Base-by-base conservation (phyloP, 2,888 invertebrate genomes). In the Dicroscelio sp. region DNA sequence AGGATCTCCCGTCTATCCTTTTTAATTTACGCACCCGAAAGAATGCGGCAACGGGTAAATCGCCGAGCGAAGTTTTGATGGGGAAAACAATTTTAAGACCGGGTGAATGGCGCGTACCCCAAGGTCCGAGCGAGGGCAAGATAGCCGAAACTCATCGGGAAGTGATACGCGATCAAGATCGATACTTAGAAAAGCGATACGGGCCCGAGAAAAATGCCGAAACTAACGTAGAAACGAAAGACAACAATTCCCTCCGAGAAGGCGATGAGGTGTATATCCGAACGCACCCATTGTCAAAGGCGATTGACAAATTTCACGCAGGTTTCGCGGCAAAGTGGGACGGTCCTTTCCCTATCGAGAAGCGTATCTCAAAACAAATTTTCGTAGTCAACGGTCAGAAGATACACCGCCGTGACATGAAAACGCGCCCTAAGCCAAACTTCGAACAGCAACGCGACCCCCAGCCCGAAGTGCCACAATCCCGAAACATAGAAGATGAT, bases 1-100 rank as follows among this genome's bases (percentile, higher is more conserved):
- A 20, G 2, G 25, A 75, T 0, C 12, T 69, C 5, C 69, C 38
- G 3, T 8, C 80, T 0, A 30, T 63, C 0, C n/a, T 73, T 1
- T 73, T 52, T n/a, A 73, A 73, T 30, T n/a, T 73, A 30, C 48
- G 73, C 2, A 30, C 4, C n/a, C 35, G 91, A 14, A 31, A 60
- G n/a, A 91, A 91, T 33, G 86, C 88, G 0, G 88, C 88, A 12
- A 91, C 91, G 0, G 86, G 86, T 12, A 38, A n/a, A 10, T 48
- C 86, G 0, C 79, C 91, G 0, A 86, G 83, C 20, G 60, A 85
- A 23, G 17, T 43, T 0, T 14, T 87, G 0, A 38, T 84, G 0
- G 90, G 87, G 0, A n/a, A 43, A 63, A 78, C 17, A 1, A 12
- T 88, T 4, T 2, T 3, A 10, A 60, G 73, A 17, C 79, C 88